Conservation (phyloP, 2,888 invertebrate genomes). For the Cabera pusaria region DNA sequence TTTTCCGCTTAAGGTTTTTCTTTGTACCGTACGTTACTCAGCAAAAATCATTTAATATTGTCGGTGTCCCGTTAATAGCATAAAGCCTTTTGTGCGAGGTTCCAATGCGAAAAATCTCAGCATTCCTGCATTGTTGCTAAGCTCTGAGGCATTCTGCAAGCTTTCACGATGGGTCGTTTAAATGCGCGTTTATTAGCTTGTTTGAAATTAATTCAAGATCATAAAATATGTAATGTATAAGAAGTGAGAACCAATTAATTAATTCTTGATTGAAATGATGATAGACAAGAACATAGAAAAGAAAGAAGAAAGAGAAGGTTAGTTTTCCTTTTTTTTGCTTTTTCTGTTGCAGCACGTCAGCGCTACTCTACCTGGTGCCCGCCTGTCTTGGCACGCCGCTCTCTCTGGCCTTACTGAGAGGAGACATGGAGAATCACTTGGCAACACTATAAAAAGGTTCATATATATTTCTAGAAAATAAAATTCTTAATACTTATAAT, state of each 20-base stretch:
- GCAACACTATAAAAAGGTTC: too few relatives aligned
- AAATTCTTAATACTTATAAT: too few relatives aligned
- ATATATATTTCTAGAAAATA: too few relatives aligned
- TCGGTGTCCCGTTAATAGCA: constrained; percentile 55
- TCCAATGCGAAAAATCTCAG: constrained; percentile 50
- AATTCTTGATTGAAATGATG: too few relatives aligned
- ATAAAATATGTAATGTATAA: too few relatives aligned
- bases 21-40: constrained; percentile 38
- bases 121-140: constrained; percentile 9
- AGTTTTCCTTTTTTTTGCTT: too few relatives aligned
- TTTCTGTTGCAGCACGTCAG: constrained; percentile 99
- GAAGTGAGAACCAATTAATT: too few relatives aligned
- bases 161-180: constrained; percentile 1
- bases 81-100: constrained; percentile 58
- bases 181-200: too few relatives aligned
- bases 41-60: constrained; percentile 61
- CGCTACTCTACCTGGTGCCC: constrained; percentile 97
- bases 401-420: constrained; percentile 92
- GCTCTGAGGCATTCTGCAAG: constrained; percentile 8
- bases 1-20: constrained; percentile 5
- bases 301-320: too few relatives aligned
- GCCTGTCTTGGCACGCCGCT: constrained; percentile 96
- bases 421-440: too few relatives aligned
- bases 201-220: constrained; percentile 10
- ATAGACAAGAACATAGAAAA: too few relatives aligned